A percentile compares a stretch with the other conserved stretches of the same genome.
phyloP scores from a whole-genome alignment of 2,888 invertebrate genomes.

The Euplexia lucipara region DNA sequence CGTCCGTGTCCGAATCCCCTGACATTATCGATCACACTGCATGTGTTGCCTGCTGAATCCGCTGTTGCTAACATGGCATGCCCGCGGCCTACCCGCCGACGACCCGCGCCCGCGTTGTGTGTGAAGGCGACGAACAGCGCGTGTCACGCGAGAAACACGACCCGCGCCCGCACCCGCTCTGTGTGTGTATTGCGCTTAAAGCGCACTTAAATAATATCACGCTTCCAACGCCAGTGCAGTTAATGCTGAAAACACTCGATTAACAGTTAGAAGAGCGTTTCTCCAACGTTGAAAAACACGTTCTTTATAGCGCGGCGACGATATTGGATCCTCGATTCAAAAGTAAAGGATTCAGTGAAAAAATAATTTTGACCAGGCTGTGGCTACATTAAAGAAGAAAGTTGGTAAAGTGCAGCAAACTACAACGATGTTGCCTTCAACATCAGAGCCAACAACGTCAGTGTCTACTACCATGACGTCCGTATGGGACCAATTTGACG shows the following conservation, averaged over 20 bases:
- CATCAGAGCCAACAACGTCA: background rate
- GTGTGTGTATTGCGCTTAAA: too few relatives aligned
- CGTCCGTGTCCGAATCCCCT: too few relatives aligned
- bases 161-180: too few relatives aligned
- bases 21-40: too few relatives aligned
- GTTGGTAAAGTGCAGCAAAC: constrained; percentile 4
- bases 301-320: background rate
- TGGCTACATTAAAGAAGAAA: constrained; percentile 6
- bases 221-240: constrained; percentile 5
- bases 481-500: constrained; percentile 6
- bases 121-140: too few relatives aligned
- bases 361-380: constrained; percentile 7
- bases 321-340: constrained; percentile 18
- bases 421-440: background rate
- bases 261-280: constrained; percentile 6
- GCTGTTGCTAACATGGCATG: too few relatives aligned
- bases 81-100: too few relatives aligned
- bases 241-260: background rate
- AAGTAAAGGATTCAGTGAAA: background rate
- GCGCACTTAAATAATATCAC: background rate
- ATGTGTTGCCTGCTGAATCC: too few relatives aligned
- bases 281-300: background rate
- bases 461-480: background rate
- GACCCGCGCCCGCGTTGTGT: too few relatives aligned
- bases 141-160: too few relatives aligned